Evolutionary conservation across 2,888 invertebrate genomes (phyloP).

Genomic region (Leptura quadrifasciata): DNA sequence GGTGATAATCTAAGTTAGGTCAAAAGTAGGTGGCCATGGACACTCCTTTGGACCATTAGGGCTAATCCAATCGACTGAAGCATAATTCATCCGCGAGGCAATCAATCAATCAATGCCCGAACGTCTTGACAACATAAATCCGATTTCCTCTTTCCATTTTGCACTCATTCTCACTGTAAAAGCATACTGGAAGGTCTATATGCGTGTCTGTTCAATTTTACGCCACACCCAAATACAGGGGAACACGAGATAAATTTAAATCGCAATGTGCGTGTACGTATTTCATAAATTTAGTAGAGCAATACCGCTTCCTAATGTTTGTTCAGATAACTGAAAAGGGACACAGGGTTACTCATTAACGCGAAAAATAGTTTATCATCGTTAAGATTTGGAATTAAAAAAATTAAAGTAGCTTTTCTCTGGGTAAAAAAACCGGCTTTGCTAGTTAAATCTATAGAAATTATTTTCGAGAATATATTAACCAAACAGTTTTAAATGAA

Average conservation of each 20-base stretch:
- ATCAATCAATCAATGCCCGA: slow-evolving; percentile 73
- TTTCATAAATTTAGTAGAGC: neutral
- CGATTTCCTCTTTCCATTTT: slow-evolving; percentile 67
- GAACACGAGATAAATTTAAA: slow-evolving; percentile 3
- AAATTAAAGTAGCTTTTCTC: too few species aligned
- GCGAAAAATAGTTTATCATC: too few species aligned
- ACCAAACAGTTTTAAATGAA: too few species aligned
- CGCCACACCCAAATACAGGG: slow-evolving; percentile 32
- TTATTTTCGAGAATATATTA: too few species aligned
- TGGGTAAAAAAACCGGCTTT: too few species aligned
- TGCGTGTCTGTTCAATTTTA: slow-evolving; percentile 33
- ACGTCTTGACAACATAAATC: slow-evolving; percentile 72
- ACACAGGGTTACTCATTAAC: too few species aligned
- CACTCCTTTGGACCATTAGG: slow-evolving; percentile 70
- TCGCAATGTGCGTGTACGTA: slow-evolving; percentile 2
- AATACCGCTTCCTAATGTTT: neutral
- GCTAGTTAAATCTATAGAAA: too few species aligned
- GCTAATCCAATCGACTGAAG: slow-evolving; percentile 69
- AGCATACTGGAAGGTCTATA: slow-evolving; percentile 37
- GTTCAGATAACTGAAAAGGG: neutral
- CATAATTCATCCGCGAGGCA: slow-evolving; percentile 72
- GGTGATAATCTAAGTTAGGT: slow-evolving; percentile 64
- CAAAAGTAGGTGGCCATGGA: slow-evolving; percentile 60
- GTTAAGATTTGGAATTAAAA: too few species aligned
- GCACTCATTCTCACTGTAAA: slow-evolving; percentile 36